Percentiles rank a stretch among this genome's conserved stretches.
These are phyloP conservation scores for Siniperca scherzeri DNA, from an alignment of 2,797 vertebrate genomes.

Conservation along the genomic window DNA sequence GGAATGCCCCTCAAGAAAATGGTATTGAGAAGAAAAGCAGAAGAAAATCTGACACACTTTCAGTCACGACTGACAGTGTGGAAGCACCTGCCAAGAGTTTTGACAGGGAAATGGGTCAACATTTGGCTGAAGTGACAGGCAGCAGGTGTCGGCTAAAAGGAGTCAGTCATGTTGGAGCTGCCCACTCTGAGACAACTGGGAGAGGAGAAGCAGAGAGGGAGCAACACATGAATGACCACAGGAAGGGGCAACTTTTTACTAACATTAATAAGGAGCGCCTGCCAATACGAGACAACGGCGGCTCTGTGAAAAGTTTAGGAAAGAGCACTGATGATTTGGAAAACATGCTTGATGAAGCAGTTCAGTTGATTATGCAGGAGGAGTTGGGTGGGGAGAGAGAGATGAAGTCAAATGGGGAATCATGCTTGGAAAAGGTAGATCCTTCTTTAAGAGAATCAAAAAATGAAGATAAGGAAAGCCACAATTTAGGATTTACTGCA, in stretches of 20 bases:
- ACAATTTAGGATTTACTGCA: constrained; percentile 14
- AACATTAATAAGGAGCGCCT: constrained; percentile 1
- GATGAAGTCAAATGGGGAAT: constrained; percentile 13
- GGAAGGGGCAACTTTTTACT: constrained; percentile 6
- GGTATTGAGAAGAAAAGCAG: constrained; percentile 30
- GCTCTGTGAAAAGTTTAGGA: constrained; percentile 1
- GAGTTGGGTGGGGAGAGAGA: constrained; percentile 3
- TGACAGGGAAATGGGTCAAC: constrained; percentile 58
- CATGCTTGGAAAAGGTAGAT: not conserved
- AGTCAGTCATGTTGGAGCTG: constrained; percentile 55
- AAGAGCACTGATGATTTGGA: constrained; percentile 21
- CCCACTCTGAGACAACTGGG: constrained; percentile 54
- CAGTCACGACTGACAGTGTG: constrained; percentile 1
- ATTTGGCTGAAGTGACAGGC: constrained; percentile 77
- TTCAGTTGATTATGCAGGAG: not conserved
- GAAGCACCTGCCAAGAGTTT: constrained; percentile 38
- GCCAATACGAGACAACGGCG: constrained; percentile 7
- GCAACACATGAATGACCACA: constrained; percentile 37
- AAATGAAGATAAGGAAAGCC: constrained; percentile 18
- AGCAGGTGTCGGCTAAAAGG: constrained; percentile 79
- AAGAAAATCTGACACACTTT: constrained; percentile 31
- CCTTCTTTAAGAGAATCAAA: constrained; percentile 27
- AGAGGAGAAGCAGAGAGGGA: constrained; percentile 46
- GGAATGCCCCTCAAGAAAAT: constrained; percentile 31
- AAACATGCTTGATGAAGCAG: not conserved